Conservation (phyloP, 2,888 invertebrate species). For the Sphaerophoria rueppellii region DNA sequence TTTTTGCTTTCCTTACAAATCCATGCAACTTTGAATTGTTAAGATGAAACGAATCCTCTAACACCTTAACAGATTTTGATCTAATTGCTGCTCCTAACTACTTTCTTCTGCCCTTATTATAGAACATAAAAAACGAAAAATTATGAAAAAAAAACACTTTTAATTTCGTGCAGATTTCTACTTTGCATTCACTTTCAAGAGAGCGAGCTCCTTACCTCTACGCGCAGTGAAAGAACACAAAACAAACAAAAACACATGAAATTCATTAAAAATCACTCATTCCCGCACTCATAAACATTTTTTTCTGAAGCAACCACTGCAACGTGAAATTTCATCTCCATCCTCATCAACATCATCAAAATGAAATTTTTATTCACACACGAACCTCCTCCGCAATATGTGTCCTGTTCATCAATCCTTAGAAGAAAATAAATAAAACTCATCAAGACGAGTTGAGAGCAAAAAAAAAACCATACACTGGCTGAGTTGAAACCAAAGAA, state of each 20-base stretch:
- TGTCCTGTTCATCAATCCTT: slow-evolving; percentile 17
- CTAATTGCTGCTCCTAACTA: background rate
- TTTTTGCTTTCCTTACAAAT: too few species aligned
- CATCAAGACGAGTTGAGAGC: slow-evolving; percentile 29
- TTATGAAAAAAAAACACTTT: slow-evolving; percentile 69
- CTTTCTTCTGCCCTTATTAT: slow-evolving; percentile 38
- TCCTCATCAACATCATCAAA: slow-evolving; percentile 7
- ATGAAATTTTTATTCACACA: slow-evolving; percentile 23
- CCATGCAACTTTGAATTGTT: too few species aligned
- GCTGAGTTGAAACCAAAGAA: slow-evolving; percentile 62
- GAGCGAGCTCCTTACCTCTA: background rate
- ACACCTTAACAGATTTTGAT: background rate
- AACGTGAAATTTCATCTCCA: slow-evolving; percentile 52
- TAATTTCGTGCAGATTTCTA: slow-evolving; percentile 50
- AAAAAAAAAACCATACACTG: slow-evolving; percentile 11
- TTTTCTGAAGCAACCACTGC: slow-evolving; percentile 14
- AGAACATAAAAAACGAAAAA: slow-evolving; percentile 50
- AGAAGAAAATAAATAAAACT: background rate
- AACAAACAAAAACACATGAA: slow-evolving; percentile 59
- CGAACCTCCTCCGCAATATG: slow-evolving; percentile 26
- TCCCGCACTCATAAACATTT: slow-evolving; percentile 46
- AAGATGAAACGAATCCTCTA: background rate
- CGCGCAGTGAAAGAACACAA: slow-evolving; percentile 5
- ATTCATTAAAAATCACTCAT: slow-evolving; percentile 72
- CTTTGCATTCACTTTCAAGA: background rate